Evolutionary conservation across 92 coral and sea anemone genomes (phyloP).

Genomic region (Phenganax marumi): DNA sequence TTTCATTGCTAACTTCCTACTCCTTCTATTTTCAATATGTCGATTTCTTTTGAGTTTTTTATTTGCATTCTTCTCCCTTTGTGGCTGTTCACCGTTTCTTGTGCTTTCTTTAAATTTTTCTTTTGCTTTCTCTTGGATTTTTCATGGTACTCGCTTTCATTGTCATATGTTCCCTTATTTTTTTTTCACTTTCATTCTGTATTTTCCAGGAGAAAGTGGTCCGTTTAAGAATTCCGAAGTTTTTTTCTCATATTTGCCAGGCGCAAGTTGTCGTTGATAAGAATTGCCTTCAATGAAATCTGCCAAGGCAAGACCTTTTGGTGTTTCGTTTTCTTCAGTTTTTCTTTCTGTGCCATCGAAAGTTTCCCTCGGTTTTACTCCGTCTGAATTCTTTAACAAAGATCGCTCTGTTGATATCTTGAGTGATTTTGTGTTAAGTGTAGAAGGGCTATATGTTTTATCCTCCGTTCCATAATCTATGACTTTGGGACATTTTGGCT

Average conservation of each 20-base stretch:
- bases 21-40: neutral
- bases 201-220: conserved; percentile 1
- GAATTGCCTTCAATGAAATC: conserved; percentile 14
- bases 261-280: neutral
- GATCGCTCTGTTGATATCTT: neutral
- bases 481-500: conserved; percentile 3
- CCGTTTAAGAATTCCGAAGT: neutral
- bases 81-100: neutral
- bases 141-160: neutral
- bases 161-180: neutral
- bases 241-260: neutral
- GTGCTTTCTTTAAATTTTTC: neutral
- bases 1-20: neutral
- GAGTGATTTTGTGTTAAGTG: neutral
- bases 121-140: neutral
- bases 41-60: neutral
- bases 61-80: neutral
- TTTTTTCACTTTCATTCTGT: neutral
- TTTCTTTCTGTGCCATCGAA: neutral
- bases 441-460: neutral
- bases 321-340: neutral
- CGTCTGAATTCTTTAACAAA: neutral
- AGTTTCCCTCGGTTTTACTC: no score
- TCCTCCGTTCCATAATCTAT: neutral
- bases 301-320: neutral